Conservation (phyloP, 2,113 vertebrate genomes). For the Sialia sialis region DNA sequence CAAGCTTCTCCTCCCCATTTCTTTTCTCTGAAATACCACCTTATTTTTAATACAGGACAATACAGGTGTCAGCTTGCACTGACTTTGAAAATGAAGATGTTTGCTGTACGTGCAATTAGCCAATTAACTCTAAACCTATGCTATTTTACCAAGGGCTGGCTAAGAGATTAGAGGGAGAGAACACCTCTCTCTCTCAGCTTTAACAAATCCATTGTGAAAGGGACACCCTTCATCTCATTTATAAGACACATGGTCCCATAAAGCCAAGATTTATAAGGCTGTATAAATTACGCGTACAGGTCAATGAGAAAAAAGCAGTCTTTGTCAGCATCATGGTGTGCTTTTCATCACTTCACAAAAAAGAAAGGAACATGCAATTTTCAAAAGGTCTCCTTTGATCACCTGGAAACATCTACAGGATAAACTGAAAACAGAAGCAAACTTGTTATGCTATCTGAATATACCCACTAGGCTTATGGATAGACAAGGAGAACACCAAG, state of each 20-base stretch:
- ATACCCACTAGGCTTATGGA: not conserved
- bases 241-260: slow-evolving; percentile 8
- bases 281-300: slow-evolving; percentile 1
- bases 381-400: not conserved
- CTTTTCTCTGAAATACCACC: not conserved
- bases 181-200: not conserved
- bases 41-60: not conserved
- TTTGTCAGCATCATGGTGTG: not conserved
- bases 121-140: not conserved
- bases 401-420: not conserved
- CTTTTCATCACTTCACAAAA: not conserved
- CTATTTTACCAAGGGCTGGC: not conserved
- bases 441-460: not conserved
- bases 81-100: not conserved
- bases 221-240: not conserved
- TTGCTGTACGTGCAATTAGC: not conserved
- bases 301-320: not conserved
- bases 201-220: slow-evolving; percentile 16
- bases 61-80: not conserved
- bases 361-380: not conserved
- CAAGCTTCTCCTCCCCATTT: not conserved
- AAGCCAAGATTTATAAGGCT: slow-evolving; percentile 38
- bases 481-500: not conserved
- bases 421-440: not conserved
- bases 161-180: not conserved